Evolutionary conservation across 35 echinoderm and acorn worm genomes (phyloP).

Genomic region (Amphiura filiformis): DNA sequence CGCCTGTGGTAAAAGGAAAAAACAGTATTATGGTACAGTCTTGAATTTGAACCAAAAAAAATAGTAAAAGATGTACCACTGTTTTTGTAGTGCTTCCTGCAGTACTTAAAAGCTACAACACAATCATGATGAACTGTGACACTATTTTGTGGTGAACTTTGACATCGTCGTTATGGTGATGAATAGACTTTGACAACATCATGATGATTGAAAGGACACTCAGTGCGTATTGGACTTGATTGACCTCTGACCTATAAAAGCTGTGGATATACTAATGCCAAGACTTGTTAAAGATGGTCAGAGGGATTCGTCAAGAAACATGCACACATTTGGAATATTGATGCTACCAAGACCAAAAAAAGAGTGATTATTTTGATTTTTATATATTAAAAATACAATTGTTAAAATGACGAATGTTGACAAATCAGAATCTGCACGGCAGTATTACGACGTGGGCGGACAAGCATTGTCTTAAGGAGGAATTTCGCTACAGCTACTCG

Average conservation of each 20-base stretch:
- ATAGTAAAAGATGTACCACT: neutral
- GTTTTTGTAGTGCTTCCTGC: neutral
- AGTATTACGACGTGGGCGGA: neutral
- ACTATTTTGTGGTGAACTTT: neutral
- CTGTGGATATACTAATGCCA: too few relatives aligned
- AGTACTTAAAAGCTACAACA: constrained; percentile 4
- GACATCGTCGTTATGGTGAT: neutral
- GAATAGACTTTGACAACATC: neutral
- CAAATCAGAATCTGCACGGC: neutral
- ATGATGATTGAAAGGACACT: too few relatives aligned
- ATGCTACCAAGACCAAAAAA: neutral
- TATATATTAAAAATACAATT: neutral
- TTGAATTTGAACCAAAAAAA: neutral
- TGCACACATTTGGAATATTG: too few relatives aligned
- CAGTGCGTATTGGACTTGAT: too few relatives aligned
- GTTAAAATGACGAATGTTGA: neutral
- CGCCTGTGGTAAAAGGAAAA: neutral
- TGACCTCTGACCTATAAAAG: too few relatives aligned
- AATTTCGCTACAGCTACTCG: neutral
- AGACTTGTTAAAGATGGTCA: too few relatives aligned
- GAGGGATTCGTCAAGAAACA: too few relatives aligned
- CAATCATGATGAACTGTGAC: neutral
- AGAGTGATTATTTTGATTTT: neutral
- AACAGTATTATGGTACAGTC: neutral
- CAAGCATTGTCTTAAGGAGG: neutral